These are phyloP conservation scores for Ophthalmolycus amberensis DNA, from an alignment of 2,113 vertebrate genomes.

Conservation along the genomic window DNA sequence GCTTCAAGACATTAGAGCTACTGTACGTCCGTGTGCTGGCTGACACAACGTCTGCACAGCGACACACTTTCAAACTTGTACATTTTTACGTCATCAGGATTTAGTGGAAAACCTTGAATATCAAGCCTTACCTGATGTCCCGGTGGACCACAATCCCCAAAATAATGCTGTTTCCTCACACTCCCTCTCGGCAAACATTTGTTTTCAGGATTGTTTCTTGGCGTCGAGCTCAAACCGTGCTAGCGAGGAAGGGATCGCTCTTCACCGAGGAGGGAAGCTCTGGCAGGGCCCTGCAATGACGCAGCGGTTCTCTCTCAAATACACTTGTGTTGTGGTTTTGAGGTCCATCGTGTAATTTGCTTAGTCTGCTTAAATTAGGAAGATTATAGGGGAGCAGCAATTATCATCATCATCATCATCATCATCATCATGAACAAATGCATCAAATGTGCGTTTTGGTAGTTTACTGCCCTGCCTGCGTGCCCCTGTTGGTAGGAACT, in stretches of 20 bases:
- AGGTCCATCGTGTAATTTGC: conserved; percentile 52
- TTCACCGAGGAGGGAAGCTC: conserved; percentile 46
- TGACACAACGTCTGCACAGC: conserved; percentile 5
- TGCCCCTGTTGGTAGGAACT: conserved; percentile 56
- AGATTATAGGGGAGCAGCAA: conserved; percentile 38
- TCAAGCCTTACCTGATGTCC: conserved; percentile 57
- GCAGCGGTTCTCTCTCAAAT: conserved; percentile 55
- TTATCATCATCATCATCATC: conserved; percentile 32
- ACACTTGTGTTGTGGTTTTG: conserved; percentile 52
- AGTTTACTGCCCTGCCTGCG: conserved; percentile 40
- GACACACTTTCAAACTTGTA: conserved; percentile 37
- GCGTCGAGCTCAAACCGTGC: conserved; percentile 24
- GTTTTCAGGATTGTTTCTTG: neutral
- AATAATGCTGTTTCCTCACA: conserved; percentile 40
- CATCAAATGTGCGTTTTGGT: conserved; percentile 45
- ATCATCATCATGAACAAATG: conserved; percentile 31
- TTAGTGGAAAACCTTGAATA: conserved; percentile 19
- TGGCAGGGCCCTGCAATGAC: conserved; percentile 55
- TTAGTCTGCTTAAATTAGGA: conserved; percentile 55
- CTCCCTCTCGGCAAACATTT: conserved; percentile 20
- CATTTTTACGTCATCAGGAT: conserved; percentile 30
- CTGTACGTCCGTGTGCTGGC: conserved; percentile 19
- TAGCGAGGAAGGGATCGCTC: conserved; percentile 22
- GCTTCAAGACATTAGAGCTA: conserved; percentile 37
- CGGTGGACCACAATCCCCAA: conserved; percentile 43